Evolutionary conservation across 2,888 invertebrate species (phyloP), one percentile per base, ranked within the genome.

Genomic region (Cheilosia vulpina): DNA sequence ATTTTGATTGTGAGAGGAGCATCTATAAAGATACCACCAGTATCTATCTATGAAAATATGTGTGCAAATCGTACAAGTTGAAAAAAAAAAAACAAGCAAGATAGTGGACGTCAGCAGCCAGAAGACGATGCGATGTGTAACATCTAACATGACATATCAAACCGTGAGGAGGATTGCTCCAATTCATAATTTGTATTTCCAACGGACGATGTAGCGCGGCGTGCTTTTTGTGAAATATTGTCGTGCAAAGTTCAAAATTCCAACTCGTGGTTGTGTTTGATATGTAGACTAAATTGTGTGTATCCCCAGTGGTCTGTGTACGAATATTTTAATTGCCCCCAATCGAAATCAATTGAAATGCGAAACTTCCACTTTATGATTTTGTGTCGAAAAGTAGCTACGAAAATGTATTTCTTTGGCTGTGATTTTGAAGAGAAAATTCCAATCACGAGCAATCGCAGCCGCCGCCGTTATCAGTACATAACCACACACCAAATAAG

Each of bases 271-370:
- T 47, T 47, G n/a, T 17, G 17, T 19, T 47, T 7, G 9, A 11
- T 53, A 27, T 75, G 55, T 75, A 15, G 13, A 19, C 50, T n/a
- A 3, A 24, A 21, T 34, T 50, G 63, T 50, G 19, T 62, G 34
- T 24, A 13, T 38, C 38, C 4, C 13, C 13, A 38, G 38, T 38
- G 38, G 38, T 38, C 38, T 38, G 38, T 50, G 62, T 52, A 53
- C 47, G 55, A 31, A 84, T 83, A 81, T 82, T 87, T 89, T 90
- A 90, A 90, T 90, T 90, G 90, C 87, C 88, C 88, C 88, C 90
- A 89, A 90, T 89, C 90, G 90, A 89, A 88, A 88, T 89, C 89
- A 90, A 89, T 89, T 89, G 89, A 88, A 89, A 52, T 41, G 82
- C 43, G 77, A 81, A 76, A 76, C 62, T 34, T 75, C 41, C 53